Evolutionary conservation across 35 echinoderm and acorn worm genomes (phyloP).

Genomic region (Ophioderma brevispina): DNA sequence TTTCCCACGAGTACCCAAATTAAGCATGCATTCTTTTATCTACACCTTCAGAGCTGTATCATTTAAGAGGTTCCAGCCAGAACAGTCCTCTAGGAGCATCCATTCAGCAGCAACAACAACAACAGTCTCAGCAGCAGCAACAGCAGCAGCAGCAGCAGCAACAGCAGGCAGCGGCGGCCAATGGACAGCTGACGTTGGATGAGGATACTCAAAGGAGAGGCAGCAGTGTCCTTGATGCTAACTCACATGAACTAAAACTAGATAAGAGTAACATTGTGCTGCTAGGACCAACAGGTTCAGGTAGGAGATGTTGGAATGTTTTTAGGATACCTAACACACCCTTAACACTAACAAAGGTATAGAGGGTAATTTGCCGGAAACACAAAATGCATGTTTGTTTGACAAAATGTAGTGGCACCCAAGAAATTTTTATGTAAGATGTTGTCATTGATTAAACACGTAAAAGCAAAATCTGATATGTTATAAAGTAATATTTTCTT

Average conservation of each 20-base stretch:
- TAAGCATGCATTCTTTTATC: neutral
- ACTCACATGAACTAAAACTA: slow-evolving; percentile 65
- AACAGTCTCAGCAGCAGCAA: slow-evolving; percentile 17
- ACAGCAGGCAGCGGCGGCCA: neutral
- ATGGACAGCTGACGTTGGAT: neutral
- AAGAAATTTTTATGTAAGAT: too few species aligned
- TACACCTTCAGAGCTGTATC: slow-evolving; percentile 62
- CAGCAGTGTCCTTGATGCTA: slow-evolving; percentile 65
- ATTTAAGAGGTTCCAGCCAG: slow-evolving; percentile 73
- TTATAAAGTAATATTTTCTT: too few species aligned
- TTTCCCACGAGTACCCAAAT: too few species aligned
- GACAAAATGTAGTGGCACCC: too few species aligned
- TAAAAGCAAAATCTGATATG: too few species aligned
- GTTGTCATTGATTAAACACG: too few species aligned
- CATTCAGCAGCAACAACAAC: slow-evolving; percentile 57
- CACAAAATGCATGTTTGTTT: too few species aligned
- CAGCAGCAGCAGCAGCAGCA: slow-evolving; percentile 28
- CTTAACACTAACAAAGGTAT: too few species aligned
- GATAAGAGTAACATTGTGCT: slow-evolving; percentile 94
- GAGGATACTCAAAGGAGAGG: neutral
- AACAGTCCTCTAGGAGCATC: slow-evolving; percentile 82
- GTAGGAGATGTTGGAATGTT: too few species aligned
- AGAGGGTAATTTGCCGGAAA: too few species aligned
- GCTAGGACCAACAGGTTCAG: slow-evolving; percentile 89
- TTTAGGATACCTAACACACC: too few species aligned